Conservation (phyloP, 2,113 vertebrate species). For the Engraulis encrasicolus region DNA sequence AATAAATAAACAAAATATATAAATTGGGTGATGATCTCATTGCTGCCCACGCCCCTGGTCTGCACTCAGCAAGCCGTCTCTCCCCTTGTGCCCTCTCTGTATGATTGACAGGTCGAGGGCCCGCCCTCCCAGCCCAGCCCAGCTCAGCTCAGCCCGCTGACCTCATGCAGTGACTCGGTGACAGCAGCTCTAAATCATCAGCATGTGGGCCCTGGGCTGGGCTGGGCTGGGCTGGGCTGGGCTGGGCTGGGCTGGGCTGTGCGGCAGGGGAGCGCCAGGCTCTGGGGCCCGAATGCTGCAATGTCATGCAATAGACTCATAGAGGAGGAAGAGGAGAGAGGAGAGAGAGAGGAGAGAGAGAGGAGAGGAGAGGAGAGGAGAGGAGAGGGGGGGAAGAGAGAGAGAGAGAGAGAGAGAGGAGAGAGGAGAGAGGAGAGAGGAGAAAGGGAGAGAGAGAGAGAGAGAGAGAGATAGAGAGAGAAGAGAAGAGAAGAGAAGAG, state of each 20-base stretch:
- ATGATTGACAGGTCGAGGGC: background rate
- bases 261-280: too few relatives aligned
- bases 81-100: background rate
- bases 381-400: background rate
- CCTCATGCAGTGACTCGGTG: background rate
- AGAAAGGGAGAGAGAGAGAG: slow-evolving; percentile 1
- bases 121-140: background rate
- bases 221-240: too few relatives aligned
- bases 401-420: background rate
- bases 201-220: background rate
- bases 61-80: background rate
- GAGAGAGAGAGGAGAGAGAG: background rate
- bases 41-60: background rate
- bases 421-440: background rate
- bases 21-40: background rate
- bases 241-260: too few relatives aligned
- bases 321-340: too few relatives aligned
- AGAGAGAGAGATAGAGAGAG: background rate
- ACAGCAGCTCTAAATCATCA: background rate
- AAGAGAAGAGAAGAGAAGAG: too few relatives aligned
- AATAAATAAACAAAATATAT: too few relatives aligned
- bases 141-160: too few relatives aligned
- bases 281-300: background rate
- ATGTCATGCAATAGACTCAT: background rate
- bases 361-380: background rate